Evolutionary conservation across 2,113 vertebrate genomes (phyloP).

Genomic region (Quiscalus mexicanus): DNA sequence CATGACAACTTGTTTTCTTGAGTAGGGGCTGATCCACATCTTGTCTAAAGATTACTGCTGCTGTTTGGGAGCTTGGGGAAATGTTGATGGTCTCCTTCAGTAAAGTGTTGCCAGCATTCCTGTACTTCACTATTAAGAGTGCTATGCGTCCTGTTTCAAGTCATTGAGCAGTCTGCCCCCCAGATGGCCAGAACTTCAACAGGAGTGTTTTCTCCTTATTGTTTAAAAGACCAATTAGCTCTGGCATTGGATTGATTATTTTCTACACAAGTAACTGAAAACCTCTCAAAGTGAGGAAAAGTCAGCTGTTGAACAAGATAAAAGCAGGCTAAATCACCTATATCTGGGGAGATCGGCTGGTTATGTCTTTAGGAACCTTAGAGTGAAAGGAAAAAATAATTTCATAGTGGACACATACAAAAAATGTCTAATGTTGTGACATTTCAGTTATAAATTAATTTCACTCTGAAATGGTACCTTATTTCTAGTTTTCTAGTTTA

Average conservation of each 20-base stretch:
- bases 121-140: constrained; percentile 3
- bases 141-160: constrained; percentile 50
- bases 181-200: constrained; percentile 50
- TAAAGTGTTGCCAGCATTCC: background rate
- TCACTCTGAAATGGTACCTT: background rate
- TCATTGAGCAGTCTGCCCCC: constrained; percentile 60
- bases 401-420: background rate
- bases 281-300: background rate
- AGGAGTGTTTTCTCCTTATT: constrained; percentile 39
- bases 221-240: constrained; percentile 48
- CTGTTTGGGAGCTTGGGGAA: constrained; percentile 22
- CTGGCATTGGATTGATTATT: constrained; percentile 7
- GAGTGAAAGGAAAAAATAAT: background rate
- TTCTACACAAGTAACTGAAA: background rate
- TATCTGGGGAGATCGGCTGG: background rate
- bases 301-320: background rate
- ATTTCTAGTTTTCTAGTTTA: background rate
- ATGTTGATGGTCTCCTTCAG: constrained; percentile 14
- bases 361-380: background rate
- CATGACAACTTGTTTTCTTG: constrained; percentile 63
- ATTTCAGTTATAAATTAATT: background rate
- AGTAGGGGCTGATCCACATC: constrained; percentile 44
- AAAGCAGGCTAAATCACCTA: background rate
- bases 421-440: background rate
- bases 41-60: constrained; percentile 63